Percentiles rank a stretch among this genome's conserved stretches.
phyloP scores from a whole-genome alignment of 2,797 vertebrate genomes.

The Buceros bicornis region DNA sequence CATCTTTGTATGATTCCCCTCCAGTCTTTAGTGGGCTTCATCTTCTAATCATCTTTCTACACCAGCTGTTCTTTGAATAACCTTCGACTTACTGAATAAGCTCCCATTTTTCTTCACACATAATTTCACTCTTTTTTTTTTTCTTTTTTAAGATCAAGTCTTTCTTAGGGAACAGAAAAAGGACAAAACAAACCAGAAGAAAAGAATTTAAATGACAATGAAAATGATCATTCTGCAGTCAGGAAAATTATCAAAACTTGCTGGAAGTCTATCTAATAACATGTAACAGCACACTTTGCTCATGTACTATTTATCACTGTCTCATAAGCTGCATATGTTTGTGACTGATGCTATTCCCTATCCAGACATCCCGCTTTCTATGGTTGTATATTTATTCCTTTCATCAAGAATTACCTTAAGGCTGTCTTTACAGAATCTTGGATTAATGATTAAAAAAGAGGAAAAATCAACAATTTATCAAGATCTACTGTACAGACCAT shows the following conservation, averaged over 20 bases:
- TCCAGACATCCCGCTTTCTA: not conserved
- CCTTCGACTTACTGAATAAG: constrained; percentile 49
- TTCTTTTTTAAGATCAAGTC: not conserved
- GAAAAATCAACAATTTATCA: not conserved
- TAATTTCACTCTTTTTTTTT: not conserved
- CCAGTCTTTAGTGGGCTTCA: constrained; percentile 70
- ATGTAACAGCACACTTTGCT: not conserved
- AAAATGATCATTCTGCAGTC: constrained; percentile 1
- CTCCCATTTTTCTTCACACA: constrained; percentile 37
- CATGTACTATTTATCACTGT: constrained; percentile 17
- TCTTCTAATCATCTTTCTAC: constrained; percentile 66
- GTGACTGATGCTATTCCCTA: constrained; percentile 41
- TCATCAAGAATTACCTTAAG: constrained; percentile 22
- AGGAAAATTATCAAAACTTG: constrained; percentile 53
- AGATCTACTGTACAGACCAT: not conserved
- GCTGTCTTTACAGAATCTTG: not conserved
- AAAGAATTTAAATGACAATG: constrained; percentile 41
- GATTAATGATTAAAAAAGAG: not conserved
- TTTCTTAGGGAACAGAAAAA: not conserved
- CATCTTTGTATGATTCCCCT: constrained; percentile 55
- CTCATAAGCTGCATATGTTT: not conserved
- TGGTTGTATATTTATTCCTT: constrained; percentile 26
- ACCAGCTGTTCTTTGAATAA: constrained; percentile 68
- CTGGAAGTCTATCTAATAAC: constrained; percentile 1
- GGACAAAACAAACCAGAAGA: constrained; percentile 34